These are phyloP conservation scores for Fukomys damarensis DNA, from an alignment of 2,113 vertebrate genomes.

Conservation along the genomic window DNA sequence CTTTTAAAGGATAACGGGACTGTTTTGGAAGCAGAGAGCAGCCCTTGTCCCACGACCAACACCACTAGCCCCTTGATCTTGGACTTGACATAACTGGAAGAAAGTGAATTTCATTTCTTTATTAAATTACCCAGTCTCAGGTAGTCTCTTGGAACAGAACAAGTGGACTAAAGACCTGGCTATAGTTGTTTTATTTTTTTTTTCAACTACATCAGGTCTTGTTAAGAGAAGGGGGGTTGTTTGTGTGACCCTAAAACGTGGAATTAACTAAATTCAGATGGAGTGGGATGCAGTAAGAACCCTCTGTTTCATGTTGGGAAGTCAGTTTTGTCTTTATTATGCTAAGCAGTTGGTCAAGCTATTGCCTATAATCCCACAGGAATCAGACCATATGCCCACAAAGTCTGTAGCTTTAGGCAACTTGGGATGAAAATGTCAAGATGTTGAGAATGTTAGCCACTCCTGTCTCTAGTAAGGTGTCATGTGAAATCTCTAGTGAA, in stretches of 20 bases:
- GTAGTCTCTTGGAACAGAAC: not conserved
- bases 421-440: constrained; percentile 38
- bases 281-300: not conserved
- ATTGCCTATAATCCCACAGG: not conserved
- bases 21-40: not conserved
- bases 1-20: too few species aligned
- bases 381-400: constrained; percentile 20
- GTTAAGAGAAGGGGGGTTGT: not conserved
- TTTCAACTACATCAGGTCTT: not conserved
- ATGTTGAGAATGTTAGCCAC: not conserved
- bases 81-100: not conserved
- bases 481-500: not conserved
- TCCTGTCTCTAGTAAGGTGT: not conserved
- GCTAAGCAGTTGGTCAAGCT: not conserved
- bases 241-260: not conserved
- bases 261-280: not conserved
- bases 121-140: not conserved
- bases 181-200: not conserved
- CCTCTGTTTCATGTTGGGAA: not conserved
- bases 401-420: constrained; percentile 48
- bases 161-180: not conserved
- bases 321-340: constrained; percentile 46
- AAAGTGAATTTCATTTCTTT: not conserved
- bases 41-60: not conserved
- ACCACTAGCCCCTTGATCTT: too few species aligned